These are phyloP conservation scores for Corvus moneduloides DNA, from an alignment of 2,113 vertebrate genomes.

Conservation along the genomic window DNA sequence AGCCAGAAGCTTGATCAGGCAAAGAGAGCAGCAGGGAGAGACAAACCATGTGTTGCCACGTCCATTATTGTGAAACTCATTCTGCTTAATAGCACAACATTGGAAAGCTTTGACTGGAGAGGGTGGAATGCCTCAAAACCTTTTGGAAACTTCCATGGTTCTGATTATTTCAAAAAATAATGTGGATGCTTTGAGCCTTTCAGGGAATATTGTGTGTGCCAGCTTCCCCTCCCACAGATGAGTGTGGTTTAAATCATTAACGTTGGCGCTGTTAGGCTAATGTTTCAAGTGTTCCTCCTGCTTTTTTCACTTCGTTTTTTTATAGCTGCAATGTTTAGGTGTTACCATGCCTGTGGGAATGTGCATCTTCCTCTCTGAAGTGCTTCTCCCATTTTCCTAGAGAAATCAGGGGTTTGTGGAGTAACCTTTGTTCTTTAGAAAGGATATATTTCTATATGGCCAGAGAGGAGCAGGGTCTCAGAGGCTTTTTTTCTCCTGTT, in stretches of 20 bases:
- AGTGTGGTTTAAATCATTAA: background rate
- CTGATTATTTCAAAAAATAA: background rate
- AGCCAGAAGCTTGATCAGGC: background rate
- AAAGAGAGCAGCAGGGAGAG: background rate
- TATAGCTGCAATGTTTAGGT: background rate
- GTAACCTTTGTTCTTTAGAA: background rate
- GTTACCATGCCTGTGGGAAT: background rate
- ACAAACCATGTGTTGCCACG: background rate
- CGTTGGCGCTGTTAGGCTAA: background rate
- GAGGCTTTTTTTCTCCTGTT: background rate
- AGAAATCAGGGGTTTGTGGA: background rate
- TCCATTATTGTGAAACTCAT: background rate
- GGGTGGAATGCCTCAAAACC: background rate
- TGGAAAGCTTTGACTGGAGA: background rate
- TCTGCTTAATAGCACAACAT: background rate
- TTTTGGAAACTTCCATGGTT: background rate
- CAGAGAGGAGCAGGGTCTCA: background rate
- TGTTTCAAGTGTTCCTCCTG: background rate
- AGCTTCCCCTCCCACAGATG: background rate
- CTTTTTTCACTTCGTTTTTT: background rate
- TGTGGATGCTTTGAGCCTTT: background rate
- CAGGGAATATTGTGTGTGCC: background rate
- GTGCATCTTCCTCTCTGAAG: background rate
- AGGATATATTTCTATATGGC: background rate
- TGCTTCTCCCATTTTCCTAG: background rate